phyloP scores from a whole-genome alignment of 2,113 vertebrate species.

The Cyprinus carpio region DNA sequence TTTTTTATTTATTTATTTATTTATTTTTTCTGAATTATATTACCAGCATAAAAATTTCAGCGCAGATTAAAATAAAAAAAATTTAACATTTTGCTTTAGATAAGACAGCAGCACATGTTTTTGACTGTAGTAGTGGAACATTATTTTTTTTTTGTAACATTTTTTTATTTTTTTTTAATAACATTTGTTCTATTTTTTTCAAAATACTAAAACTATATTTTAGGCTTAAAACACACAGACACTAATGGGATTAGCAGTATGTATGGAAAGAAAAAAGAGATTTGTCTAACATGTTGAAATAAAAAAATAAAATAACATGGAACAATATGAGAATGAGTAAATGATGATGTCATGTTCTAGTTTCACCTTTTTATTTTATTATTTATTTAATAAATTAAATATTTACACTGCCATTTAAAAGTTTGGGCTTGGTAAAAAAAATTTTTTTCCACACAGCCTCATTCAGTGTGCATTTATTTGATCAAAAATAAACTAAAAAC shows the following conservation, averaged over 20 bases:
- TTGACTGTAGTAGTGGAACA: not conserved
- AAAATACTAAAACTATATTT: not conserved
- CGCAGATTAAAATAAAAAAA: not conserved
- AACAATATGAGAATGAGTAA: too few relatives aligned
- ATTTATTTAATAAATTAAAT: too few relatives aligned
- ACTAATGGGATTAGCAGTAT: constrained; percentile 72
- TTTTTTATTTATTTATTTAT: too few relatives aligned
- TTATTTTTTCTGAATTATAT: not conserved
- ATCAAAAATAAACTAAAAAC: not conserved
- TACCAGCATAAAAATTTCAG: not conserved
- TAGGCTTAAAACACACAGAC: constrained; percentile 30
- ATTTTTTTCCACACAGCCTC: not conserved
- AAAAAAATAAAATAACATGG: too few relatives aligned
- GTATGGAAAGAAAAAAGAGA: too few relatives aligned
- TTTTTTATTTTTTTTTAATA: too few relatives aligned
- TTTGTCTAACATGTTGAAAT: constrained; percentile 2
- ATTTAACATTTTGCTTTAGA: not conserved
- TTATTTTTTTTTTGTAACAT: too few relatives aligned
- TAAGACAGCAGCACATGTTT: not conserved
- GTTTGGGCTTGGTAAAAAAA: too few relatives aligned
- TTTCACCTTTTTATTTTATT: too few relatives aligned
- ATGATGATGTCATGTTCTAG: too few relatives aligned
- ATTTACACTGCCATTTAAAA: not conserved
- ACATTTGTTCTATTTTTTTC: not conserved
- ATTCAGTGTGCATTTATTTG: not conserved